Percentiles rank a stretch among this genome's conserved stretches.
These are phyloP conservation scores for Melieria omissa DNA, from an alignment of 2,888 invertebrate genomes.

Conservation along the genomic window DNA sequence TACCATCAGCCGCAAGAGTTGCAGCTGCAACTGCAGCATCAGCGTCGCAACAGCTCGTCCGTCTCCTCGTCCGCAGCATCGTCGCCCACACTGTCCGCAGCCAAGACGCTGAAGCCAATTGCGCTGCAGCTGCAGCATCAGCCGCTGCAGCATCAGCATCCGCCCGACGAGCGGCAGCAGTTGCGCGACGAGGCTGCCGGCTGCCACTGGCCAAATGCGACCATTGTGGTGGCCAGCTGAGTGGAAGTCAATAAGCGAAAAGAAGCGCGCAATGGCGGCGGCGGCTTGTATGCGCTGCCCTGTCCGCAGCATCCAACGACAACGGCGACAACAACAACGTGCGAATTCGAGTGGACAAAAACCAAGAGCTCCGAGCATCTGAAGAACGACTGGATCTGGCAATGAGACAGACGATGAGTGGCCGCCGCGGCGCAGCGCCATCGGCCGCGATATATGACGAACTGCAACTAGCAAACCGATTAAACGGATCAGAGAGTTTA, in stretches of 20 bases:
- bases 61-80: conserved; percentile 51
- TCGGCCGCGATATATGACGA: no score
- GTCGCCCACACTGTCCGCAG: conserved; percentile 54
- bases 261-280: conserved; percentile 38
- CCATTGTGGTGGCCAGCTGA: conserved; percentile 66
- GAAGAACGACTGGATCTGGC: conserved; percentile 60
- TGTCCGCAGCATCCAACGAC: conserved; percentile 25
- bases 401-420: conserved; percentile 46
- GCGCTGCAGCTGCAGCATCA: conserved; percentile 40
- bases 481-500: no score
- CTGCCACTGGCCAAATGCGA: conserved; percentile 60
- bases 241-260: conserved; percentile 41
- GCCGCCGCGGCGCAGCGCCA: background rate
- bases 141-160: conserved; percentile 43
- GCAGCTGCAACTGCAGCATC: conserved; percentile 51
- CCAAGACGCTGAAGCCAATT: conserved; percentile 21
- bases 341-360: conserved; percentile 53
- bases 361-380: conserved; percentile 51
- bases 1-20: conserved; percentile 64
- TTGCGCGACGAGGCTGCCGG: conserved; percentile 30
- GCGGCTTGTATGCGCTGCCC: conserved; percentile 40
- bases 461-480: no score
- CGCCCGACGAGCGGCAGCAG: conserved; percentile 29
- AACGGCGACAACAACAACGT: conserved; percentile 25
- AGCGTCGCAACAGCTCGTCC: conserved; percentile 44